These are phyloP conservation scores for Pollachius pollachius DNA, from an alignment of 2,113 vertebrate species.

Conservation along the genomic window DNA sequence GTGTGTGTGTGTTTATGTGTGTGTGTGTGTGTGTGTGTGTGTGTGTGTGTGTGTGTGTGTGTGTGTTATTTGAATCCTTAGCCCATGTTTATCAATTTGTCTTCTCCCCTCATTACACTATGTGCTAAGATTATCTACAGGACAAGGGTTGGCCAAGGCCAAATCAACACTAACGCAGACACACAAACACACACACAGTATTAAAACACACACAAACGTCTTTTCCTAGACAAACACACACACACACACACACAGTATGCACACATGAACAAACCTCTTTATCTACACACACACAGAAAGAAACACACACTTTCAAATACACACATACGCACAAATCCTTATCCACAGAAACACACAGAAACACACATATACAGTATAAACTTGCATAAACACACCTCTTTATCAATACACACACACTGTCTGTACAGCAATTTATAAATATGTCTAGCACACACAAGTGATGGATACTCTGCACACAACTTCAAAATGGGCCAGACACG, in stretches of 20 bases:
- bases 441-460: too few species aligned
- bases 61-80: neutral
- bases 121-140: conserved; percentile 7
- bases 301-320: neutral
- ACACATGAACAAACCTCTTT: neutral
- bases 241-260: neutral
- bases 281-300: neutral
- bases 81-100: neutral
- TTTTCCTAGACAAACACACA: neutral
- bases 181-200: neutral
- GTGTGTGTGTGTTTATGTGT: conserved; percentile 1
- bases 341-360: neutral
- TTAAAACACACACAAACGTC: neutral
- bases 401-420: conserved; percentile 3
- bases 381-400: neutral
- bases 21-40: conserved; percentile 5
- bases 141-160: neutral
- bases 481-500: too few species aligned
- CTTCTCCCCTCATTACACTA: neutral
- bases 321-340: neutral
- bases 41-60: neutral
- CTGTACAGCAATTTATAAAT: neutral
- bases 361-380: neutral
- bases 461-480: too few species aligned
- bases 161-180: neutral